A percentile compares a stretch with the other conserved stretches of the same genome.
These are phyloP conservation scores for Acromyrmex heyeri DNA, from an alignment of 1,140 invertebrate genomes.

Conservation along the genomic window DNA sequence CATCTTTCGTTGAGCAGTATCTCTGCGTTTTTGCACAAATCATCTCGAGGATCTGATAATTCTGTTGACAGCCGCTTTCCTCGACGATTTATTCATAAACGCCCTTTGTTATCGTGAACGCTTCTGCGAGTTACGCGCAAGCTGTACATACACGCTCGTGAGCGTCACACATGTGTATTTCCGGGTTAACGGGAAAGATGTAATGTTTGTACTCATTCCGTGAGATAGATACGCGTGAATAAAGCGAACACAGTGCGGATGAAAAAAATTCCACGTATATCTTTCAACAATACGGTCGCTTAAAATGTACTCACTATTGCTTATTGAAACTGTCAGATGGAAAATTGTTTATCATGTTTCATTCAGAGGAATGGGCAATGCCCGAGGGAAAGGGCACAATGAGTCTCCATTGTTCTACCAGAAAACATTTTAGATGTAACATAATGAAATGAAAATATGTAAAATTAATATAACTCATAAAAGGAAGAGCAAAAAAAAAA, in stretches of 20 bases:
- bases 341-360: constrained; percentile 31
- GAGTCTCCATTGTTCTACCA: neutral
- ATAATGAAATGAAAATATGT: constrained; percentile 9
- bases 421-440: constrained; percentile 1
- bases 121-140: constrained; percentile 15
- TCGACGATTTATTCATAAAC: constrained; percentile 46
- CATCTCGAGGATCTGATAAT: constrained; percentile 40
- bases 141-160: neutral
- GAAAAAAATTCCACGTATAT: neutral
- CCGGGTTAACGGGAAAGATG: constrained; percentile 12
- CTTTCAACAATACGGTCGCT: constrained; percentile 2
- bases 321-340: constrained; percentile 30
- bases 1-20: neutral
- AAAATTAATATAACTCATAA: neutral
- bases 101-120: constrained; percentile 41
- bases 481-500: neutral
- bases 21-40: neutral
- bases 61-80: constrained; percentile 53
- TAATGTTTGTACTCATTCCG: neutral
- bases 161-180: neutral
- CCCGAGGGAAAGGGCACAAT: neutral
- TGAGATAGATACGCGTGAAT: neutral
- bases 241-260: neutral
- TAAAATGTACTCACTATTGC: constrained; percentile 44
- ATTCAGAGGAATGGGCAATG: neutral